Evolutionary conservation across 2,888 invertebrate species (phyloP).

Genomic region (Andricus curvator): DNA sequence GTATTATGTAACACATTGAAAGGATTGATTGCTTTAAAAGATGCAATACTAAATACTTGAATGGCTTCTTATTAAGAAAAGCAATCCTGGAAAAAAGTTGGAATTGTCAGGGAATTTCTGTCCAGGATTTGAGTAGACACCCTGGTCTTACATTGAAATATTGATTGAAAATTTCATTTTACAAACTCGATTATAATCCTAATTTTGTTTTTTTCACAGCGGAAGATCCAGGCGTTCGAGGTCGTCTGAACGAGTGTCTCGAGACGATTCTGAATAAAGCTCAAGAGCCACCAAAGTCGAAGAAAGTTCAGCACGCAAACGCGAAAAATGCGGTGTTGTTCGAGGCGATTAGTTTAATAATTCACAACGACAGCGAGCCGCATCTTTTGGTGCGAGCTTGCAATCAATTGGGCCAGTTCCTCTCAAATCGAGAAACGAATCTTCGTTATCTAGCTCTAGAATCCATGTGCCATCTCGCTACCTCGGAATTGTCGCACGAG

Average conservation of each 20-base stretch:
- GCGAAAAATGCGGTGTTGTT: constrained; percentile 99
- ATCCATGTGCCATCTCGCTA: constrained; percentile 99
- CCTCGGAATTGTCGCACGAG: constrained; percentile 99
- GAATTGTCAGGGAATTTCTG: too few relatives aligned
- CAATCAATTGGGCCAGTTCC: constrained; percentile 98
- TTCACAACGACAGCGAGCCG: constrained; percentile 99
- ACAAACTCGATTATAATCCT: background rate
- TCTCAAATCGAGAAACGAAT: constrained; percentile 98
- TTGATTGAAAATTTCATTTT: too few relatives aligned
- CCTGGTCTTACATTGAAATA: too few relatives aligned
- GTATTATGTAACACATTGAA: too few relatives aligned
- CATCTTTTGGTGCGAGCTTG: constrained; percentile 98
- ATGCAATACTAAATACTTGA: too few relatives aligned
- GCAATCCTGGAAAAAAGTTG: too few relatives aligned
- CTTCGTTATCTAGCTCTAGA: constrained; percentile 98
- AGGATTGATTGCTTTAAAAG: too few relatives aligned
- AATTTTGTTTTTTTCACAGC: constrained; percentile 70
- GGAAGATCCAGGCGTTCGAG: constrained; percentile 97
- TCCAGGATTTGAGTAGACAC: too few relatives aligned
- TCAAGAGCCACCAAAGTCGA: constrained; percentile 99
- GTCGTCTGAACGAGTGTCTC: constrained; percentile 97
- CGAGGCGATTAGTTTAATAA: constrained; percentile 99
- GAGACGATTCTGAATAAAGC: constrained; percentile 99
- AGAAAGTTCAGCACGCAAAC: constrained; percentile 99
- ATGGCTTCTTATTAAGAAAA: too few relatives aligned